phyloP scores from a whole-genome alignment of 2,113 vertebrate genomes.

The Arenaria interpres region DNA sequence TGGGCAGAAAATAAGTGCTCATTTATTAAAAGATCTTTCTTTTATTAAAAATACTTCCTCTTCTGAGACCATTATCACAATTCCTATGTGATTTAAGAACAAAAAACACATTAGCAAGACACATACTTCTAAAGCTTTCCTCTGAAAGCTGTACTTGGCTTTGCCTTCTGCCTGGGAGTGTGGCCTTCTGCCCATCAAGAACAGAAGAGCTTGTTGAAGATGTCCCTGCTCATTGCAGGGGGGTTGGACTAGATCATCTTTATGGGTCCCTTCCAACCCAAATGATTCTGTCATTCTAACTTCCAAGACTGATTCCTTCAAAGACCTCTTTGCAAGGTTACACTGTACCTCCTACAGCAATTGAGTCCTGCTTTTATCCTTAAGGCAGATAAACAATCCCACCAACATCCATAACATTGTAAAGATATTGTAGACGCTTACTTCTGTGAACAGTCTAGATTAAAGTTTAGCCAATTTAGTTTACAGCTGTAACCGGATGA shows the following conservation, averaged over 20 bases:
- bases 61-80: background rate
- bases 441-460: background rate
- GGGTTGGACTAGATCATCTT: background rate
- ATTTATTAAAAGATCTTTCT: background rate
- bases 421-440: background rate
- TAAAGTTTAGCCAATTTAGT: background rate
- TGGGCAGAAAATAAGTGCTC: background rate
- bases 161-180: background rate
- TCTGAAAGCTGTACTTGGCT: background rate
- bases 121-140: background rate
- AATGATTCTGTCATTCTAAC: background rate
- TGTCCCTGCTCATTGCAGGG: background rate
- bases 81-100: background rate
- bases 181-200: background rate
- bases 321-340: background rate
- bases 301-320: background rate
- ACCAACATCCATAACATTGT: background rate
- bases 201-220: background rate
- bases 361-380: background rate
- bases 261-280: background rate
- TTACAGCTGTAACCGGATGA: background rate
- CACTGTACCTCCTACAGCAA: background rate
- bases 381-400: background rate
- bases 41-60: background rate
- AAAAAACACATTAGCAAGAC: background rate